Evolutionary conservation across 92 coral and sea anemone genomes (phyloP), one percentile per base, ranked within the genome.

Genomic region (Phymanthus crucifer): DNA sequence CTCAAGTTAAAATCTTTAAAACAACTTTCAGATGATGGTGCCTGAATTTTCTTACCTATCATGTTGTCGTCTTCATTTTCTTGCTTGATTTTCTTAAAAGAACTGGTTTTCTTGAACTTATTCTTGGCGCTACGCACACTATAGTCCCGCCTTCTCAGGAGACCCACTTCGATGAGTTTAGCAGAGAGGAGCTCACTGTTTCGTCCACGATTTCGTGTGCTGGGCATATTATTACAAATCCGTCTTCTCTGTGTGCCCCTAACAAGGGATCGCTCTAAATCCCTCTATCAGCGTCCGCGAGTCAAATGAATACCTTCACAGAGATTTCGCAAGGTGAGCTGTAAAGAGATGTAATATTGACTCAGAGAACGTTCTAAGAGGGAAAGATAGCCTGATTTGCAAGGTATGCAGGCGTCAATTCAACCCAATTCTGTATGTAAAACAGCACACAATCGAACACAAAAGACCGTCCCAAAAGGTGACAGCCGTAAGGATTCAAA

Each of bases 41-140:
- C 13, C 48, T 43, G 48, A 14, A 43, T 43, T 4, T 43, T 43
- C 90, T 34, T 16, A 75, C 82, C 89, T 26, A 61, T 29, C 26
- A 29, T 8, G 3, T 61, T 29, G 26, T 61, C 68, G 26, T 83
- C 86, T 2, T 89, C 87, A 14, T 71, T 66, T 70, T 89, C 84
- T 43, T 77, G 87, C 37, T 56, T 33, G 24, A 85, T 52, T 82
- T 82, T 89, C 89, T 78, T 89, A 85, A 69, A 67, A 48, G 78
- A 50, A 16, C 76, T 47, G 0, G 57, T 23, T 66, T 81, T 81
- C 84, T 89, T 89, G 61, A 64, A 9, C 80, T 89, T 87, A 13
- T 29, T 17, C 45, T 78, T 78, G 26, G 83, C 10, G 6, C 27
- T 52, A 16, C 66, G 73, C 11, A 46, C 80, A 31, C 33, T 52